Evolutionary conservation across 2,888 invertebrate genomes (phyloP), one percentile per base, ranked within the genome.

Genomic region (Rugalucina vietnamica): DNA sequence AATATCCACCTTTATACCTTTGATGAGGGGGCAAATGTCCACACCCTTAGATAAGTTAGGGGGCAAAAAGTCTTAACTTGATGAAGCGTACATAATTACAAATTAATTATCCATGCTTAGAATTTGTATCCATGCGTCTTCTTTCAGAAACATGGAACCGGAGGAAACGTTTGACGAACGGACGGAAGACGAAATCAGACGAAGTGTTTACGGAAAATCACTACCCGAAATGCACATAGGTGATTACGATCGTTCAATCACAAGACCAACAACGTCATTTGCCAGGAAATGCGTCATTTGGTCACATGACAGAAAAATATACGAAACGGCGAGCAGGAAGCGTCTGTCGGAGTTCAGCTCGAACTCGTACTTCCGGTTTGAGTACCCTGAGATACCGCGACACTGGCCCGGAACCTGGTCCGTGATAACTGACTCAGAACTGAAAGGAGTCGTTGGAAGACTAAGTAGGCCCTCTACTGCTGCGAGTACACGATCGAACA

Each of bases 381-480:
- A 90, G 74, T 92, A 91, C 83, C 91, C 91, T 2, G 90, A 88
- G 74, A 81, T 92, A 27, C 81, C 84, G 0, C 90, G 90, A 54
- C 92, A 92, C 76, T 92, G 91, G 82, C 91, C 91, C 8, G 92
- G 92, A 24, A 92, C 92, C 12, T 91, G 92, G 91, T 86, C 89
- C 29, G 87, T 90, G 4, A 91, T 89, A 49, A 79, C 79, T 12
- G 60, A 78, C 4, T 60, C 65, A 3, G 87, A 91, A 37, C 70
- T 92, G 18, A 60, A 83, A 18, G 71, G 34, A 4, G 91, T 91
- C 57, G 89, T 91, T 1, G 82, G 88, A 0, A 83, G 92, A 34
- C 85, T 92, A n/a, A 82, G 88, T 34, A 81, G 86, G n/a, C 90
- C 89, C 0, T 87, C 90, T 3, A 81, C 87, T 8, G 84, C 85